Evolutionary conservation across 2,113 vertebrate genomes (phyloP).

Genomic region (Onychorhynchus coronatus): DNA sequence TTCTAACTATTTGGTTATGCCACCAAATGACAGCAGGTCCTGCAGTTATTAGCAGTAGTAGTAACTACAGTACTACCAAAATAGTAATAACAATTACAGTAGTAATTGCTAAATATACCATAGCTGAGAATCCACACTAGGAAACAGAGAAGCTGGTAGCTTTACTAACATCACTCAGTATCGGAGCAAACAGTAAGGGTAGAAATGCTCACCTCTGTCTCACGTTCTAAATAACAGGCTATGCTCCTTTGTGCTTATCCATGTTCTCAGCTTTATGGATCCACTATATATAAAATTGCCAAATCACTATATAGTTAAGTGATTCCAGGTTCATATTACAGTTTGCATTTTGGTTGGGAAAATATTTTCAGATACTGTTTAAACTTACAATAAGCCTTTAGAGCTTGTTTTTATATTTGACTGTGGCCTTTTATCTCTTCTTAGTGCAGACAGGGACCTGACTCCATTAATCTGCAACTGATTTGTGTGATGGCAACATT

Average conservation of each 20-base stretch:
- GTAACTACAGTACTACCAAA: background rate
- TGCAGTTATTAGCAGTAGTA: background rate
- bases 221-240: background rate
- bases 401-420: constrained; percentile 26
- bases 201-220: background rate
- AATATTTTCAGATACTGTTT: constrained; percentile 44
- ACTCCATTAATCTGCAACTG: constrained; percentile 67
- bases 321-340: constrained; percentile 20
- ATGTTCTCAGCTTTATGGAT: background rate
- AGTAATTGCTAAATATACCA: background rate
- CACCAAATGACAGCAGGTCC: background rate
- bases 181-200: background rate
- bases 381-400: constrained; percentile 26
- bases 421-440: constrained; percentile 17
- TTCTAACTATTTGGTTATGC: background rate
- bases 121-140: background rate
- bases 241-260: background rate
- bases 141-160: accelerated
- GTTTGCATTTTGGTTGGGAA: background rate
- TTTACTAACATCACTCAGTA: background rate
- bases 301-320: background rate
- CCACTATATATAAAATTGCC: background rate
- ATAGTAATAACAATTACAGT: background rate
- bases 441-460: constrained; percentile 37
- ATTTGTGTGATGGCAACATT: constrained; percentile 73